Conservation (phyloP, 2,888 invertebrate genomes). For the Melanostoma scalare region DNA sequence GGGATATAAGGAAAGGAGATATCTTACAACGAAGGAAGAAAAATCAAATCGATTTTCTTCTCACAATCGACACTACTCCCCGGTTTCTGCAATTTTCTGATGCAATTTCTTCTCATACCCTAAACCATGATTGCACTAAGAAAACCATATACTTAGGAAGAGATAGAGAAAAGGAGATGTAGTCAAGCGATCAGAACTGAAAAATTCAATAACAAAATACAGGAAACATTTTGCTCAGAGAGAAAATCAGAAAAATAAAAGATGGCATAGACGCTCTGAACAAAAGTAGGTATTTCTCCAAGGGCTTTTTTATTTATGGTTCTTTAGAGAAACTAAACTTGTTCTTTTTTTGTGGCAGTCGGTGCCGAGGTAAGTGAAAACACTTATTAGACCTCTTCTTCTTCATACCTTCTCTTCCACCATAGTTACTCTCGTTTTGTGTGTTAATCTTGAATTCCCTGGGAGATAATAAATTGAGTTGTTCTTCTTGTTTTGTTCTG, state of each 20-base stretch:
- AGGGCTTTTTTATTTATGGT: neutral
- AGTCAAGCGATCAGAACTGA: slow-evolving; percentile 35
- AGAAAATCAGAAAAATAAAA: neutral
- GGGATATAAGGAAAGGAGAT: neutral
- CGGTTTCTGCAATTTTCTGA: slow-evolving; percentile 8
- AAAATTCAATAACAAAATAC: slow-evolving; percentile 45
- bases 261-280: neutral
- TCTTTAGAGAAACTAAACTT: neutral
- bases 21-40: neutral
- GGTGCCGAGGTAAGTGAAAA: neutral
- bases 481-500: too few relatives aligned
- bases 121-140: neutral
- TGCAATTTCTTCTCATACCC: slow-evolving; percentile 9
- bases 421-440: neutral
- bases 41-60: neutral
- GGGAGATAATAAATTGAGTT: too few relatives aligned
- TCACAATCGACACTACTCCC: neutral
- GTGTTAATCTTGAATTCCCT: too few relatives aligned
- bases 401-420: slow-evolving; percentile 1
- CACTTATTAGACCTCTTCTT: neutral
- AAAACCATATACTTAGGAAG: too few relatives aligned
- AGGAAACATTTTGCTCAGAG: slow-evolving; percentile 2
- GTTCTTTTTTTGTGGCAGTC: neutral
- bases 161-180: neutral
- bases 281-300: neutral